Percentiles rank a stretch among this genome's conserved stretches.
Evolutionary conservation across 2,888 invertebrate species (phyloP).

Genomic region (Adela reaumurella): DNA sequence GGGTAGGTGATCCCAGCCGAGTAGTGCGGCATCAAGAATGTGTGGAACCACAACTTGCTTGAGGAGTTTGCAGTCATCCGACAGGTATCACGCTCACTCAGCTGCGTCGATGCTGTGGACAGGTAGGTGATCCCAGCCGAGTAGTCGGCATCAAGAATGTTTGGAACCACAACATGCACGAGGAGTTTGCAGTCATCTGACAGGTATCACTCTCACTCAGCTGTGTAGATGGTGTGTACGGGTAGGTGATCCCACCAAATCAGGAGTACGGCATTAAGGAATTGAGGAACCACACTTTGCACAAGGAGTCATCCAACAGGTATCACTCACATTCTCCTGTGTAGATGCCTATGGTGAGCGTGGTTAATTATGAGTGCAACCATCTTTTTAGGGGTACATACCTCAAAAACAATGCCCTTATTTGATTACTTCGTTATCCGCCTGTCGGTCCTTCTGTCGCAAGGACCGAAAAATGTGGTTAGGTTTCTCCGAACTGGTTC

Average conservation of each 20-base stretch:
- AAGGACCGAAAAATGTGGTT: too few relatives aligned
- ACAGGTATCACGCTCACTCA: conserved; percentile 61
- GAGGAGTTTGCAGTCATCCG: conserved; percentile 95
- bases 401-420: too few relatives aligned
- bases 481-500: too few relatives aligned
- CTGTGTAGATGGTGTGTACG: too few relatives aligned
- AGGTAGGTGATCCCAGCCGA: conserved; percentile 58
- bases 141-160: conserved; percentile 97
- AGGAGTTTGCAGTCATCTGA: conserved; percentile 93
- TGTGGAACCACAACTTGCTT: conserved; percentile 96
- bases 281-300: conserved; percentile 96
- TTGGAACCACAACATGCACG: conserved; percentile 95
- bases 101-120: conserved; percentile 61
- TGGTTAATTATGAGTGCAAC: too few relatives aligned
- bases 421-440: too few relatives aligned
- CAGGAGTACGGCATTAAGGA: conserved; percentile 94
- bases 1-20: conserved; percentile 50
- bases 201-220: too few relatives aligned
- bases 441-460: too few relatives aligned
- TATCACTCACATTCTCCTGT: conserved; percentile 26
- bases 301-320: conserved; percentile 95
- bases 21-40: conserved; percentile 94
- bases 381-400: too few relatives aligned
- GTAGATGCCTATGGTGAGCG: too few relatives aligned
- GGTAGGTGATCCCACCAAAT: conserved; percentile 44